A percentile compares a stretch with the other conserved stretches of the same genome.
phyloP scores from a whole-genome alignment of 1,140 invertebrate species.

The Kradibia gibbosae region DNA sequence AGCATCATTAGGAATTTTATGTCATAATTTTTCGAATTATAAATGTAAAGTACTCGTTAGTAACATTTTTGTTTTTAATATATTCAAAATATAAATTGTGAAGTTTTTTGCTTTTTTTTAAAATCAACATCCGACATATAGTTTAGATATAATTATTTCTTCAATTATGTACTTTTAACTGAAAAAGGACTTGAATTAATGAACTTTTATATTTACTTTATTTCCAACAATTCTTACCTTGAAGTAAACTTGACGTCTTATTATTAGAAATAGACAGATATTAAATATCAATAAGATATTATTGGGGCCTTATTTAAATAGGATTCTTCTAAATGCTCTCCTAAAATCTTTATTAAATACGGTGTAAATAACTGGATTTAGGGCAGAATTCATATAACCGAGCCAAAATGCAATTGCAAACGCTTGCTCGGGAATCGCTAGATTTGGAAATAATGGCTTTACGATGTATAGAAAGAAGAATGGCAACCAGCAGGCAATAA shows the following conservation, averaged over 20 bases:
- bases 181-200: background rate
- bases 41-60: too few species aligned
- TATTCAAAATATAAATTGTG: too few species aligned
- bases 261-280: slow-evolving; percentile 4
- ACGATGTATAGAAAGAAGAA: slow-evolving; percentile 97
- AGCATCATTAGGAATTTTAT: too few species aligned
- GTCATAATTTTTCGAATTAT: too few species aligned
- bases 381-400: slow-evolving; percentile 98
- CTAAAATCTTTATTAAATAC: slow-evolving; percentile 99
- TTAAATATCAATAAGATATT: slow-evolving; percentile 32
- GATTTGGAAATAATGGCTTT: slow-evolving; percentile 84
- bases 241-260: background rate
- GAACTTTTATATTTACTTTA: background rate
- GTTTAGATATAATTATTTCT: too few species aligned
- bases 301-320: slow-evolving; percentile 85
- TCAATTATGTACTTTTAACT: too few species aligned
- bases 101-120: too few species aligned
- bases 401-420: slow-evolving; percentile 99
- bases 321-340: slow-evolving; percentile 93
- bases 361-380: slow-evolving; percentile 98
- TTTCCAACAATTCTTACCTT: slow-evolving; percentile 3
- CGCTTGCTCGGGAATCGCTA: slow-evolving; percentile 85
- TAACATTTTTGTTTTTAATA: too few species aligned
- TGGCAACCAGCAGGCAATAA: slow-evolving; percentile 98
- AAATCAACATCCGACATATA: too few species aligned